phyloP scores from a whole-genome alignment of 2,888 invertebrate species.

The Argyresthia albistria region DNA sequence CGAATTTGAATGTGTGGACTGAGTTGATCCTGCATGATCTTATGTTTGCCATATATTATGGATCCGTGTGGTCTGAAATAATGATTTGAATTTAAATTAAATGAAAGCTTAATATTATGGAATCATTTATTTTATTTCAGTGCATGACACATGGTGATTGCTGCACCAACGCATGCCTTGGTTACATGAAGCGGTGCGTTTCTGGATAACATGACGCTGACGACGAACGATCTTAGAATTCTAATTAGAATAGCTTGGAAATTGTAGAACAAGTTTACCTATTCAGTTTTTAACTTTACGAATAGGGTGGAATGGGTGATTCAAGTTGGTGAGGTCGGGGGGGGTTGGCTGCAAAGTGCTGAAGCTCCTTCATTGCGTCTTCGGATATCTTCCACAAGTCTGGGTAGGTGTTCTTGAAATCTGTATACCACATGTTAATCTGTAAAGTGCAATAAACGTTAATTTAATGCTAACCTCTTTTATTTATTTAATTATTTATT shows the following conservation, averaged over 20 bases:
- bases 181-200: slow-evolving; percentile 42
- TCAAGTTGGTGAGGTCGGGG: slow-evolving; percentile 78
- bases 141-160: slow-evolving; percentile 39
- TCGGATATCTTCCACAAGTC: slow-evolving; percentile 80
- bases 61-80: too few species aligned
- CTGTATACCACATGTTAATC: slow-evolving; percentile 78
- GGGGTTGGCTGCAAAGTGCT: slow-evolving; percentile 78
- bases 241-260: too few species aligned
- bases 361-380: slow-evolving; percentile 78
- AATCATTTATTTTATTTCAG: slow-evolving; percentile 16
- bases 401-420: slow-evolving; percentile 78
- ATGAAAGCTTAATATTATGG: not conserved
- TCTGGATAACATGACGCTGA: slow-evolving; percentile 16
- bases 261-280: too few species aligned
- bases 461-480: too few species aligned
- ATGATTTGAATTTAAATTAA: too few species aligned
- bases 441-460: slow-evolving; percentile 16
- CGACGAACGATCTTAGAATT: too few species aligned
- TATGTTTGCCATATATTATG: too few species aligned
- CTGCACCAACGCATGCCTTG: slow-evolving; percentile 38
- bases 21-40: too few species aligned
- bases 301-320: slow-evolving; percentile 82
- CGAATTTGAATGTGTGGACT: too few species aligned
- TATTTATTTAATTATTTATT: slow-evolving; percentile 2
- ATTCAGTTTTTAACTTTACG: slow-evolving; percentile 23